Conservation (phyloP, 2,113 vertebrate species). For the Malurus elegans region DNA sequence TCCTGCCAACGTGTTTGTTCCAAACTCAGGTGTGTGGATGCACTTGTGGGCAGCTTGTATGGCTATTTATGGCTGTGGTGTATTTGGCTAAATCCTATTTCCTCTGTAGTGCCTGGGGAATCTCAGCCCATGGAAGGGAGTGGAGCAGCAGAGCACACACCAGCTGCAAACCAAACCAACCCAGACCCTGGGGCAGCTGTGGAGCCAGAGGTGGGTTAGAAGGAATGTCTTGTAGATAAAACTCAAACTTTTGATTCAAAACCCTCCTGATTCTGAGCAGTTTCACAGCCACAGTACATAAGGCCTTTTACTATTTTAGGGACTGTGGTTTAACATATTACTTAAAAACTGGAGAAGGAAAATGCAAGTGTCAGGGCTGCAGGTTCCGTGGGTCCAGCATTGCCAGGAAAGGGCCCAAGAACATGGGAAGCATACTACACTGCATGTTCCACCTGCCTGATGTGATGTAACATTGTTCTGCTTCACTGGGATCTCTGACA, state of each 20-base stretch:
- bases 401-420: neutral
- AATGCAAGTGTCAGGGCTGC: neutral
- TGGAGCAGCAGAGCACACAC: slow-evolving; percentile 56
- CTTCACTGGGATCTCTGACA: neutral
- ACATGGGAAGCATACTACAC: accelerated
- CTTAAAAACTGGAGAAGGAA: neutral
- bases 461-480: neutral
- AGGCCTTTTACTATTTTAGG: neutral
- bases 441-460: neutral
- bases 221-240: neutral
- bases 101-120: slow-evolving; percentile 76
- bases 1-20: slow-evolving; percentile 84
- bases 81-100: neutral
- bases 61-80: neutral
- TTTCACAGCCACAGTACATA: neutral
- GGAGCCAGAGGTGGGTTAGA: slow-evolving; percentile 61
- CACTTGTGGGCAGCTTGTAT: accelerated
- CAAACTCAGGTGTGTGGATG: slow-evolving; percentile 81
- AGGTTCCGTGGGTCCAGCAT: neutral
- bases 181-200: slow-evolving; percentile 55
- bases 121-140: slow-evolving; percentile 78
- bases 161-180: slow-evolving; percentile 62
- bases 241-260: neutral
- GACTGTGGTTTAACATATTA: accelerated
- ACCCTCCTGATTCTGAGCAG: neutral